Base-by-base conservation (phyloP, 2,888 invertebrate genomes). In the Eupithecia tripunctaria region DNA sequence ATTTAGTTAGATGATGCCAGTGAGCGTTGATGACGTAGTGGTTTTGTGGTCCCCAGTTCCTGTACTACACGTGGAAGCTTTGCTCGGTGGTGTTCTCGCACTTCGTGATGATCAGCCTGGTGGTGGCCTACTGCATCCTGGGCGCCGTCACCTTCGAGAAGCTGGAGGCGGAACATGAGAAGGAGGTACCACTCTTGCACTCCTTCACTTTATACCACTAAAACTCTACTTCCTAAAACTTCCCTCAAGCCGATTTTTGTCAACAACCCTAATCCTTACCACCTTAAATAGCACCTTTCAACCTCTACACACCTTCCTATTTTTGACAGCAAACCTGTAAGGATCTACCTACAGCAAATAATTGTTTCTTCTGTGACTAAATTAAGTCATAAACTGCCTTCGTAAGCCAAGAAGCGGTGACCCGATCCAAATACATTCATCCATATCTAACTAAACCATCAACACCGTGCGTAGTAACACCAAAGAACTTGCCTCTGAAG, bases 31-130 rank as follows among this genome's bases (percentile, higher is more conserved):
- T 27, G 59, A 27, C 15, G 6, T 6, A 25, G 25, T 59, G 27
- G 25, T 25, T 1, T 14, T 59, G 15, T 67, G 29, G 41, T 60
- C 60, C 14, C 8, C 91, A 95, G 89, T 95, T 96, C 82, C 89
- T 96, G 80, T 96, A 96, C 88, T 96, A 96, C 91, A 95, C 96
- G 63, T 97, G 97, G 96, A 97, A 97, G 91, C 96, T 97, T 63
- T 96, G 97, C 87, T 97, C 97, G 70, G 98, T 98, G 91, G 95
- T 98, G 81, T 97, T 98, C 86, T 97, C 98, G 0, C 98, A 98
- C 94, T 97, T 98, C 84, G 97, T 97, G 82, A 95, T 98, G 84
- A 96, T 98, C 82, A 96, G 97, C 75, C 94, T 98, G 87, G 98
- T 98, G 80, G 97, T 98, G 77, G 97, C 97, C 41, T 98, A 98